These are phyloP conservation scores for Smutsia gigantea DNA, from an alignment of 2,797 vertebrate genomes.

Conservation along the genomic window DNA sequence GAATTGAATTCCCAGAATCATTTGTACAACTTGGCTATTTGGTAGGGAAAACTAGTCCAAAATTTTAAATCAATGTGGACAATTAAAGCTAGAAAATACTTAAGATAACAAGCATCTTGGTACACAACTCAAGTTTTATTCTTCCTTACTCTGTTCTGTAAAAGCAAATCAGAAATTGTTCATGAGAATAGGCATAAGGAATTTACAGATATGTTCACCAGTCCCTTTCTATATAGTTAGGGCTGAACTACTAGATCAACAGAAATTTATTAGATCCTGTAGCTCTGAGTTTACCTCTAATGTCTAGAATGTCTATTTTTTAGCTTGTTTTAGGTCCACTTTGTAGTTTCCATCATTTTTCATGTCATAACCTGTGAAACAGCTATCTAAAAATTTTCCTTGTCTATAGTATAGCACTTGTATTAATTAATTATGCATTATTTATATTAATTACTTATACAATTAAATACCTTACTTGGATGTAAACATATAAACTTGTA, in stretches of 20 bases:
- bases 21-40: not conserved
- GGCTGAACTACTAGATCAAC: not conserved
- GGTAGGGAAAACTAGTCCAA: not conserved
- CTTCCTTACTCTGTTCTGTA: not conserved
- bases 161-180: not conserved
- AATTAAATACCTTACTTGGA: not conserved
- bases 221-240: not conserved
- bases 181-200: not conserved
- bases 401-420: not conserved
- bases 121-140: not conserved
- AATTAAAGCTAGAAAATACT: not conserved
- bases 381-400: not conserved
- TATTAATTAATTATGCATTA: not conserved
- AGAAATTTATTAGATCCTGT: not conserved
- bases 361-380: not conserved
- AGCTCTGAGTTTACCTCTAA: not conserved
- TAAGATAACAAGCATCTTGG: not conserved
- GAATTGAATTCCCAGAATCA: constrained; percentile 26
- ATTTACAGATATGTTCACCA: not conserved
- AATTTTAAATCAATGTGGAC: not conserved
- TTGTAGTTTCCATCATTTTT: not conserved
- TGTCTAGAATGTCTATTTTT: not conserved
- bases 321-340: not conserved
- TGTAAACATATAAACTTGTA: not conserved
- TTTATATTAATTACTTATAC: not conserved